These are phyloP conservation scores for Drosophila leonis DNA, from an alignment of 2,888 invertebrate genomes.

Conservation along the genomic window DNA sequence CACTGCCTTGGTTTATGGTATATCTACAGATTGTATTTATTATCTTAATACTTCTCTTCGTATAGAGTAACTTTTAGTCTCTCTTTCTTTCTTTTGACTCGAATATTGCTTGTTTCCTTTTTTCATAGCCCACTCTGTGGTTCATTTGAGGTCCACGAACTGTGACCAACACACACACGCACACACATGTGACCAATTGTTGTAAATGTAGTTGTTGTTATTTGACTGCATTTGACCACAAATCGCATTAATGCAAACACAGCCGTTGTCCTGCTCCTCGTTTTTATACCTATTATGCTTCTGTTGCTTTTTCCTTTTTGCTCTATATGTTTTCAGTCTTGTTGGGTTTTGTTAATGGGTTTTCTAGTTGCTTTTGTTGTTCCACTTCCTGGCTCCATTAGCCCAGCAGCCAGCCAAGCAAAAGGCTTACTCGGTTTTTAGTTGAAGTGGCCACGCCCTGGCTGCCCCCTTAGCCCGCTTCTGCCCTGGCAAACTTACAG, in stretches of 20 bases:
- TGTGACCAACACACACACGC: slow-evolving; percentile 23
- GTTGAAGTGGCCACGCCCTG: slow-evolving; percentile 74
- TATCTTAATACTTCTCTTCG: background rate
- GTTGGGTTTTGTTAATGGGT: slow-evolving; percentile 66
- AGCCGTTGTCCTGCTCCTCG: slow-evolving; percentile 37
- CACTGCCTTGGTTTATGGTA: background rate
- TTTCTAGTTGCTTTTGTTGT: slow-evolving; percentile 47
- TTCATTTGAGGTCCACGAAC: slow-evolving; percentile 73
- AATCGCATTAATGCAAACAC: slow-evolving; percentile 64
- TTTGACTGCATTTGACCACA: slow-evolving; percentile 60
- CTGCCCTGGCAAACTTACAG: slow-evolving; percentile 15
- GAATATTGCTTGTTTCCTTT: slow-evolving; percentile 8
- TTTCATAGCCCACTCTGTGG: slow-evolving; percentile 11
- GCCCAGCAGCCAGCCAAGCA: slow-evolving; percentile 41
- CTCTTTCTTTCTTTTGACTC: background rate
- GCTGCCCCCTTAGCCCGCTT: slow-evolving; percentile 7
- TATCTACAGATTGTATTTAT: background rate
- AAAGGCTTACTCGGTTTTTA: slow-evolving; percentile 70
- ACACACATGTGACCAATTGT: slow-evolving; percentile 31
- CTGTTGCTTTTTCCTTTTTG: slow-evolving; percentile 8
- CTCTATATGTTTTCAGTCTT: slow-evolving; percentile 41
- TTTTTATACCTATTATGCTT: background rate
- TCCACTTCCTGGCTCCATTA: slow-evolving; percentile 70
- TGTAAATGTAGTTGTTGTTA: slow-evolving; percentile 15
- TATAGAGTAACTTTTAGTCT: background rate